A percentile compares a stretch with the other conserved stretches of the same genome.
Evolutionary conservation across 2,113 vertebrate genomes (phyloP).

Genomic region (Rostratula benghalensis): DNA sequence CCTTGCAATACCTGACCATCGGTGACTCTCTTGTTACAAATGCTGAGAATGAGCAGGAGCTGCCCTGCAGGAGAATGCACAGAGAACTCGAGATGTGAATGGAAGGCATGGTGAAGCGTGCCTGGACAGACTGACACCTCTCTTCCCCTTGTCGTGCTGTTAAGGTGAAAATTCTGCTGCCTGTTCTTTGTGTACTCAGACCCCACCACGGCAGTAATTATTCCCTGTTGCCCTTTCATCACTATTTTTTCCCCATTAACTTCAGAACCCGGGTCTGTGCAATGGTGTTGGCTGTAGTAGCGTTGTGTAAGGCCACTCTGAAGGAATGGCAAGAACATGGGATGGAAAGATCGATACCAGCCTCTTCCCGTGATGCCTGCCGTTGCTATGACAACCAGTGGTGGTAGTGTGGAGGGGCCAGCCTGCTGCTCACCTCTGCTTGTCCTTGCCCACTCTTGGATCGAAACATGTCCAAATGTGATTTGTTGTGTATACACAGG

Average conservation of each 20-base stretch:
- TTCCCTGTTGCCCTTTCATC: background rate
- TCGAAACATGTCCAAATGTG: background rate
- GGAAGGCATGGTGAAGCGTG: background rate
- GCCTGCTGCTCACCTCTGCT: constrained; percentile 50
- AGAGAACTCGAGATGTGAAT: background rate
- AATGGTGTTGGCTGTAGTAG: background rate
- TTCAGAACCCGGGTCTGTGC: background rate
- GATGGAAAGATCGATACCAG: constrained; percentile 21
- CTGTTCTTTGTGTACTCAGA: background rate
- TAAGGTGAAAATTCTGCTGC: background rate
- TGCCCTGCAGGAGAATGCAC: background rate
- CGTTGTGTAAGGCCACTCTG: background rate
- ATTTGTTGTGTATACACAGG: constrained; percentile 20
- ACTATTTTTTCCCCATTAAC: background rate
- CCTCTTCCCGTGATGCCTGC: background rate
- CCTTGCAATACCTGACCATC: background rate
- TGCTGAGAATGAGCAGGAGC: background rate
- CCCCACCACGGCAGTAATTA: background rate
- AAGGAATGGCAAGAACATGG: constrained; percentile 8
- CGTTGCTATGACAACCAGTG: constrained; percentile 29
- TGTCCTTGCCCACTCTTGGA: constrained; percentile 25
- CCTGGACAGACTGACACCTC: background rate
- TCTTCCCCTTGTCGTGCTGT: background rate
- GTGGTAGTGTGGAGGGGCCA: constrained; percentile 19
- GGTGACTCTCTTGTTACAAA: background rate